Evolutionary conservation across 1,140 invertebrate genomes (phyloP).

Genomic region (Heliothis virescens): DNA sequence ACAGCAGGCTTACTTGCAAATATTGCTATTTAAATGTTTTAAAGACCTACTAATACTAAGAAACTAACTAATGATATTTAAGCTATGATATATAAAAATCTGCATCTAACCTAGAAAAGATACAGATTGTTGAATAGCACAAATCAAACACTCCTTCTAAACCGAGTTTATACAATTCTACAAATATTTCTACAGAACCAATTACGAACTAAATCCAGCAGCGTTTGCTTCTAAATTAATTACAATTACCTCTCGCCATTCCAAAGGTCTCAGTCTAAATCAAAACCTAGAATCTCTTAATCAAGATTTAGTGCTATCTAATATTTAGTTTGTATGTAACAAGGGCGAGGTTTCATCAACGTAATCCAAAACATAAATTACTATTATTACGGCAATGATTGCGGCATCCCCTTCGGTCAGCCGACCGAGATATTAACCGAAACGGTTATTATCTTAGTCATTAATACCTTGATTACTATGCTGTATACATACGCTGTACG

Average conservation of each 20-base stretch:
- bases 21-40: too few species aligned
- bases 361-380: conserved; percentile 50
- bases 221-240: conserved; percentile 14
- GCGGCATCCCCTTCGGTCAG: conserved; percentile 26
- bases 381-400: conserved; percentile 49
- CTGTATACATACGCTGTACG: conserved; percentile 2
- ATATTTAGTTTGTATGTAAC: background rate
- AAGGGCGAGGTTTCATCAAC: conserved; percentile 44
- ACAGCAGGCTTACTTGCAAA: too few species aligned
- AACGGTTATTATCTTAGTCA: conserved; percentile 45
- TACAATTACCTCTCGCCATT: conserved; percentile 11
- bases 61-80: too few species aligned
- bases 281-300: conserved; percentile 35
- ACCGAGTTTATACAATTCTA: background rate
- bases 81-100: too few species aligned
- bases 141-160: background rate
- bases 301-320: conserved; percentile 33
- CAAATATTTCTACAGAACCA: conserved; percentile 17
- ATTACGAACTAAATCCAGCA: conserved; percentile 15
- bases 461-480: conserved; percentile 47
- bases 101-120: background rate
- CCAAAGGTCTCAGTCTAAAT: conserved; percentile 17
- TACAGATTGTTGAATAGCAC: background rate
- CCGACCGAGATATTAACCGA: conserved; percentile 39
- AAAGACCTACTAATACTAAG: too few species aligned